Percentiles rank a stretch among this genome's conserved stretches.
Conservation (phyloP, 2,797 vertebrate species). For the Paratrypauchen microcephalus region DNA sequence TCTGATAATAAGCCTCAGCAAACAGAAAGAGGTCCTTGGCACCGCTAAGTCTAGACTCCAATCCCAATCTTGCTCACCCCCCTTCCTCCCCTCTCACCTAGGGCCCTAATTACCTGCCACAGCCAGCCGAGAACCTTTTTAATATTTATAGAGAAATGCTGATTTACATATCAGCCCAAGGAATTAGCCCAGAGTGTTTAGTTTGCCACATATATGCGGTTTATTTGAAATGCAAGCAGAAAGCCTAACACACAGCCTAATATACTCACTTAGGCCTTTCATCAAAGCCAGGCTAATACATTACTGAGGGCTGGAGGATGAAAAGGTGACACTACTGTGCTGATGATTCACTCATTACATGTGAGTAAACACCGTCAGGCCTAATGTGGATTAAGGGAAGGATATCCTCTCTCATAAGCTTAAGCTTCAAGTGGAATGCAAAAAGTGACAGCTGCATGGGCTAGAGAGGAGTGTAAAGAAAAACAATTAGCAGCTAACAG, state of each 20-base stretch:
- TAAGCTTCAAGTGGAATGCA: constrained; percentile 25
- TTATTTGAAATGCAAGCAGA: constrained; percentile 74
- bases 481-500: not conserved
- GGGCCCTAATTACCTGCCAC: constrained; percentile 51
- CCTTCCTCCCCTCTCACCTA: constrained; percentile 55
- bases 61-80: constrained; percentile 18
- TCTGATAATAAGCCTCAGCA: constrained; percentile 58
- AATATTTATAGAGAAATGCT: constrained; percentile 68
- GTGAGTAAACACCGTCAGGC: constrained; percentile 67
- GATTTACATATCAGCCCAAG: constrained; percentile 61
- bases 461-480: not conserved
- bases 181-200: constrained; percentile 66
- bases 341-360: constrained; percentile 76
- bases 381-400: constrained; percentile 61
- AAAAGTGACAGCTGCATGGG: constrained; percentile 32
- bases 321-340: constrained; percentile 65
- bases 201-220: constrained; percentile 61
- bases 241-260: constrained; percentile 57
- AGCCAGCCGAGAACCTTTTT: constrained; percentile 57
- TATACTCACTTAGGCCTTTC: constrained; percentile 64
- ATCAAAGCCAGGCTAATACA: constrained; percentile 67
- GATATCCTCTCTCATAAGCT: constrained; percentile 32
- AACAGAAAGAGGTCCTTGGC: constrained; percentile 59
- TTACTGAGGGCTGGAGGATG: constrained; percentile 52
- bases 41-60: constrained; percentile 75